phyloP scores from a whole-genome alignment of 2,113 vertebrate genomes.

The Scatophagus argus region DNA sequence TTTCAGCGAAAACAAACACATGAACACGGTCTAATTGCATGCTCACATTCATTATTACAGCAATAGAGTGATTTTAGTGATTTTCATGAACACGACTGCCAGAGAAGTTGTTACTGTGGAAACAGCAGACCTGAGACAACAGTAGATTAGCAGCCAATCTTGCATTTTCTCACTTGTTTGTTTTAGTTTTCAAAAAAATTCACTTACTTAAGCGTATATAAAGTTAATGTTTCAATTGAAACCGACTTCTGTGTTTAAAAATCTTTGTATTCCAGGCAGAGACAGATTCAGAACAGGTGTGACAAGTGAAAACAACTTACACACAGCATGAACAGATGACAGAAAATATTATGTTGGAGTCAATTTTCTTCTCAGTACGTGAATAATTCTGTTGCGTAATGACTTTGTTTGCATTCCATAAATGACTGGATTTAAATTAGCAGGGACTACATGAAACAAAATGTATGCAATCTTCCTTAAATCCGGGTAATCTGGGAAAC shows the following conservation, averaged over 20 bases:
- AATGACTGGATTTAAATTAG: slow-evolving; percentile 75
- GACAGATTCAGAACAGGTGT: neutral
- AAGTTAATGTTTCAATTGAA: neutral
- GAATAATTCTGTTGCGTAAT: slow-evolving; percentile 60
- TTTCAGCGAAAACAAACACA: neutral
- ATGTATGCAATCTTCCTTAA: slow-evolving; percentile 70
- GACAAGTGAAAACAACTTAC: neutral
- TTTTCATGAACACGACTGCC: neutral
- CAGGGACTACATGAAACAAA: slow-evolving; percentile 74
- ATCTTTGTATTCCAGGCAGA: neutral
- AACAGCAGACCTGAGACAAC: too few species aligned
- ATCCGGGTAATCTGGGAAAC: slow-evolving; percentile 68
- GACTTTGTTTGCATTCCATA: slow-evolving; percentile 70
- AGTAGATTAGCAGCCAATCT: too few species aligned
- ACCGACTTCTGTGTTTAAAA: neutral
- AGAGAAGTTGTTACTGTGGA: neutral
- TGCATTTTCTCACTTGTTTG: too few species aligned
- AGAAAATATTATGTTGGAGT: slow-evolving; percentile 1
- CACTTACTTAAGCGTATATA: too few species aligned
- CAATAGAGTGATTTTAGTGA: neutral
- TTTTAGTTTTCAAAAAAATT: too few species aligned
- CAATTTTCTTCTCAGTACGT: slow-evolving; percentile 56
- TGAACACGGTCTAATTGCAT: too few species aligned
- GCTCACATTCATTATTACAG: neutral
- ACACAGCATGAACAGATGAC: neutral